Conservation (phyloP, 1,140 invertebrate species). For the Eumeta japonica region DNA sequence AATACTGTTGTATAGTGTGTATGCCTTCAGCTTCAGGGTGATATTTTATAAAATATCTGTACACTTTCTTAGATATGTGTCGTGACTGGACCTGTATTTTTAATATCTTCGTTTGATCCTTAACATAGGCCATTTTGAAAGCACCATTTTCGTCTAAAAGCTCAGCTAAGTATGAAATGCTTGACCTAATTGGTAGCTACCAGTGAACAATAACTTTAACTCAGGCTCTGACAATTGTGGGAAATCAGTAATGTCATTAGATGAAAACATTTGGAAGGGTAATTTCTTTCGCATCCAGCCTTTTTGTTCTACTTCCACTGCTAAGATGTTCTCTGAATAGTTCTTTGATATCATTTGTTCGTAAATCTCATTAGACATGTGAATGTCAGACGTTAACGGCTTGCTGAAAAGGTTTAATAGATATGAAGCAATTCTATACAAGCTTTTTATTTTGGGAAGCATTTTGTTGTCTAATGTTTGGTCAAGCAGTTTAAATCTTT, state of each 20-base stretch:
- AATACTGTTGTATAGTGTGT: neutral
- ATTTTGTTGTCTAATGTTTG: neutral
- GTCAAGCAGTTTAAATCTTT: neutral
- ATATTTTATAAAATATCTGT: neutral
- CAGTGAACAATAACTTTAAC: conserved; percentile 1
- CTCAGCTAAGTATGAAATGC: conserved; percentile 1
- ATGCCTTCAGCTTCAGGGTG: neutral
- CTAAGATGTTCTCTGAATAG: neutral
- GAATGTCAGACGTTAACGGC: conserved; percentile 1
- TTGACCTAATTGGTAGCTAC: conserved; percentile 2
- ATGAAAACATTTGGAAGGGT: neutral
- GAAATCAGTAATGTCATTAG: neutral
- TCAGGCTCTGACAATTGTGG: conserved; percentile 1
- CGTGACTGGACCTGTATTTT: conserved; percentile 1
- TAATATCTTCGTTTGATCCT: conserved; percentile 2
- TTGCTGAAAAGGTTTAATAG: conserved; percentile 1
- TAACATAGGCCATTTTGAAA: conserved; percentile 1
- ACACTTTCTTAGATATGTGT: neutral
- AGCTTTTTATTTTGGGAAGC: conserved; percentile 1
- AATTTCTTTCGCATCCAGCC: conserved; percentile 1
- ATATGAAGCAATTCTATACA: conserved; percentile 1
- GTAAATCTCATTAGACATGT: conserved; percentile 2
- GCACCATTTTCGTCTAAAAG: too few species aligned
- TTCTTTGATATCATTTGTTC: neutral
- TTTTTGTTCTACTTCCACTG: conserved; percentile 1